A percentile compares a stretch with the other conserved stretches of the same genome.
phyloP scores from a whole-genome alignment of 2,888 invertebrate species.

The Lasioglossum marginatum region DNA sequence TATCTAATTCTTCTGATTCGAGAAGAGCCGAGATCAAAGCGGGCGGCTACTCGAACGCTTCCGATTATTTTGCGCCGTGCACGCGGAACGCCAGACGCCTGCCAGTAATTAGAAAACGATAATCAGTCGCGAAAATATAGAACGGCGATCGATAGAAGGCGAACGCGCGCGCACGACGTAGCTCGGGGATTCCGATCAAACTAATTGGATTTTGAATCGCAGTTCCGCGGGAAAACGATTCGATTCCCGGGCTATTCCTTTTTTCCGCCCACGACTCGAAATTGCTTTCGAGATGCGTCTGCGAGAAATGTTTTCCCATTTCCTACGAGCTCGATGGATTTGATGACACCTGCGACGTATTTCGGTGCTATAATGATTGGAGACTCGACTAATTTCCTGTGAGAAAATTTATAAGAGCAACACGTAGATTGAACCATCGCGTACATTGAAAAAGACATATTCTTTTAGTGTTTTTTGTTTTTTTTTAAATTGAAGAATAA shows the following conservation, averaged over 20 bases:
- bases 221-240: conserved; percentile 41
- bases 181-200: conserved; percentile 22
- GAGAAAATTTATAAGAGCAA: background rate
- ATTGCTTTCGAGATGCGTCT: conserved; percentile 20
- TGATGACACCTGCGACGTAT: background rate
- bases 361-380: background rate
- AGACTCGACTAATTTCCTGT: background rate
- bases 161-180: background rate
- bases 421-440: background rate
- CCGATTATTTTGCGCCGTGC: conserved; percentile 26
- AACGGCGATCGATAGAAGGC: conserved; percentile 44
- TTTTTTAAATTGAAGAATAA: no score
- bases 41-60: background rate
- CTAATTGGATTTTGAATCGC: conserved; percentile 52
- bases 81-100: conserved; percentile 13
- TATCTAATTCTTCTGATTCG: background rate
- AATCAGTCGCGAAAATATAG: conserved; percentile 52
- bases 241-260: conserved; percentile 15
- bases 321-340: background rate
- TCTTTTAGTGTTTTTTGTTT: background rate
- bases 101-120: conserved; percentile 55
- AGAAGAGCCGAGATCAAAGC: background rate
- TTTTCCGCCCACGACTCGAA: conserved; percentile 1
- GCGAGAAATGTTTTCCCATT: background rate
- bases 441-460: background rate